Evolutionary conservation across 2,113 vertebrate genomes (phyloP).

Genomic region (Xyliphius kryptos): DNA sequence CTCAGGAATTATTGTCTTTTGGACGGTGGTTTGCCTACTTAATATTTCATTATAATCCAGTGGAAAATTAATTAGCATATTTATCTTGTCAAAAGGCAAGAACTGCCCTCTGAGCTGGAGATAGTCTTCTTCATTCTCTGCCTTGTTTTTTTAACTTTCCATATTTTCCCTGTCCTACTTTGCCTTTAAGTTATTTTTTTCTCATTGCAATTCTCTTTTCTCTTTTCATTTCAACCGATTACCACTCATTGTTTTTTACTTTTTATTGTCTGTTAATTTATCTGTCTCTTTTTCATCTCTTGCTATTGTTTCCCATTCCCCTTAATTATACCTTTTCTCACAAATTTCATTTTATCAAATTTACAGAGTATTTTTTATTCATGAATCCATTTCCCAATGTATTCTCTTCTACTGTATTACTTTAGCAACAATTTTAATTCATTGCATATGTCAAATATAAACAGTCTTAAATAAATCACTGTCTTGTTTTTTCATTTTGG

Average conservation of each 20-base stretch:
- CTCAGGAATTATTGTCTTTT: slow-evolving; percentile 46
- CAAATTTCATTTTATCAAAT: too few relatives aligned
- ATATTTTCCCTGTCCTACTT: not conserved
- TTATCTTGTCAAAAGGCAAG: slow-evolving; percentile 40
- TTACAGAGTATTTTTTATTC: too few relatives aligned
- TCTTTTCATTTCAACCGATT: not conserved
- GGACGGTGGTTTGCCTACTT: slow-evolving; percentile 41
- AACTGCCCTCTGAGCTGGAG: slow-evolving; percentile 25
- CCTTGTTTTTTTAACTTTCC: not conserved
- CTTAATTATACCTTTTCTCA: not conserved
- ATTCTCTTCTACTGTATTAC: too few relatives aligned
- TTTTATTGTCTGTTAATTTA: not conserved
- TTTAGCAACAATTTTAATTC: too few relatives aligned
- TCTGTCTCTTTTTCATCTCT: not conserved
- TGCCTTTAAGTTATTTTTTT: not conserved
- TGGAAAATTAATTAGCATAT: slow-evolving; percentile 47
- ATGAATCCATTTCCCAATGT: too few relatives aligned
- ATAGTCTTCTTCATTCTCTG: slow-evolving; percentile 2
- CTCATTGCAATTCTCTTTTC: not conserved
- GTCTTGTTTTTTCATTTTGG: too few relatives aligned
- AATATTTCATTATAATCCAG: slow-evolving; percentile 45
- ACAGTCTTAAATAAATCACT: too few relatives aligned
- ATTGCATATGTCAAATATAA: too few relatives aligned
- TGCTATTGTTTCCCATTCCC: not conserved
- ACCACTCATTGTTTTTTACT: not conserved